These are phyloP conservation scores for Adoxophyes honmai DNA, from an alignment of 1,140 invertebrate genomes.

Conservation along the genomic window DNA sequence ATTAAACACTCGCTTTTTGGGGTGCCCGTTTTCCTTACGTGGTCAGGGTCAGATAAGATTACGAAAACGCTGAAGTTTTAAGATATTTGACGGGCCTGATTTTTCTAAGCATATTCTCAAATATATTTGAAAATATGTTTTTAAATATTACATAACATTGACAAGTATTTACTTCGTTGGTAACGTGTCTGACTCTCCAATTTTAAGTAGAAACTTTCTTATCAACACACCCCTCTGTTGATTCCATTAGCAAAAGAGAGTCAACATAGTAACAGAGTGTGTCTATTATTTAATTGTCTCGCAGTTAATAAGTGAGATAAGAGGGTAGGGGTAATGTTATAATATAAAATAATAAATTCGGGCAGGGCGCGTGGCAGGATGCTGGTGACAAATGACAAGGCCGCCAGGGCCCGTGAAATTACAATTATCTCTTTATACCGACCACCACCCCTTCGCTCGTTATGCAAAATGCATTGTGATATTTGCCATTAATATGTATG, in stretches of 20 bases:
- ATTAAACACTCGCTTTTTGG: conserved; percentile 5
- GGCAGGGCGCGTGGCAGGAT: conserved; percentile 65
- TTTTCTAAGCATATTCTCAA: no score
- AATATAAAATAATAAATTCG: conserved; percentile 70
- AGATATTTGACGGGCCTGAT: no score
- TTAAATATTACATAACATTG: no score
- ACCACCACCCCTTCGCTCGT: conserved; percentile 50
- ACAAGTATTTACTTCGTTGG: no score
- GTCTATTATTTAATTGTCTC: conserved; percentile 58
- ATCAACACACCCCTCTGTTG: no score
- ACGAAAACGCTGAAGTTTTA: not conserved
- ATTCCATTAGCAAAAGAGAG: not conserved
- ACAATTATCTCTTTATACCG: conserved; percentile 67
- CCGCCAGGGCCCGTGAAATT: conserved; percentile 61
- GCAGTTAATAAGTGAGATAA: conserved; percentile 50
- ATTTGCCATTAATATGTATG: conserved; percentile 35
- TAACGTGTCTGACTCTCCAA: no score
- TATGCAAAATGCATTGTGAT: conserved; percentile 62
- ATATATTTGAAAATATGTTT: no score
- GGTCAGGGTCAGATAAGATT: not conserved
- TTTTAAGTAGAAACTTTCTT: no score
- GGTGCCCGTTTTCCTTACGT: conserved; percentile 1
- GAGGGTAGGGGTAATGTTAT: conserved; percentile 55
- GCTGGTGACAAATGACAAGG: conserved; percentile 70
- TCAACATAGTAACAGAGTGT: not conserved